A percentile compares a stretch with the other conserved stretches of the same genome.
phyloP scores from a whole-genome alignment of 2,113 vertebrate species.

The Ivindomyrus marchei region DNA sequence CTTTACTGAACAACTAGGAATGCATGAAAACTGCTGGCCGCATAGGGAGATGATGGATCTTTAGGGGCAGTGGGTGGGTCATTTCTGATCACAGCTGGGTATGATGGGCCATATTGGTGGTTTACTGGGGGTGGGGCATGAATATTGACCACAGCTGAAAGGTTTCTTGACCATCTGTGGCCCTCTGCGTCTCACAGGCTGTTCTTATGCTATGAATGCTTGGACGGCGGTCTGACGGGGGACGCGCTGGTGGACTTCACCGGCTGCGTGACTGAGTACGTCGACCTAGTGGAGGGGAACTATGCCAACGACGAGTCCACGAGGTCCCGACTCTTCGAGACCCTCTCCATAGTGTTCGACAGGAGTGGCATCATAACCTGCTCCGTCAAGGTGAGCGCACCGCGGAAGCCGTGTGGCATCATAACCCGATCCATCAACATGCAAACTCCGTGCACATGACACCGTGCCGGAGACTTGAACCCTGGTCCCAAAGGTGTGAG shows the following conservation, averaged over 20 bases:
- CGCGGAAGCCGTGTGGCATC: accelerated
- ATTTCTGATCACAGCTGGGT: background rate
- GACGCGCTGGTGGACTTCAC: slow-evolving; percentile 93
- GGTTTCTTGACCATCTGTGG: background rate
- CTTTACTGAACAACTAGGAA: background rate
- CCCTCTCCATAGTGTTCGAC: slow-evolving; percentile 70
- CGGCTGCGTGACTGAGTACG: slow-evolving; percentile 76
- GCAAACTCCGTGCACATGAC: too few relatives aligned
- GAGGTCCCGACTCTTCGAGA: slow-evolving; percentile 73
- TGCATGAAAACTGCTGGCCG: background rate
- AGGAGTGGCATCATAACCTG: slow-evolving; percentile 84
- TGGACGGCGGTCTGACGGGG: slow-evolving; percentile 80
- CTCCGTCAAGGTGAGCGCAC: slow-evolving; percentile 64
- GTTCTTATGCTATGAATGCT: slow-evolving; percentile 80
- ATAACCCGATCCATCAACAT: background rate
- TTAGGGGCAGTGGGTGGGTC: background rate
- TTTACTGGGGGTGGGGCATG: background rate
- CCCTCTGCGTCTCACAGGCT: slow-evolving; percentile 57
- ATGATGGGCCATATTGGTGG: background rate
- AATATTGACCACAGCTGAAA: background rate
- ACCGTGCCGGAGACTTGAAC: too few relatives aligned
- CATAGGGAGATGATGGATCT: background rate
- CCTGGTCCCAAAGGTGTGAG: too few relatives aligned
- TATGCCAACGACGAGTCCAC: slow-evolving; percentile 62
- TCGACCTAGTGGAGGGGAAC: slow-evolving; percentile 63